Percentiles rank a stretch among this genome's conserved stretches.
phyloP scores from a whole-genome alignment of 2,888 invertebrate genomes.

The Tromatobia lineatoria region DNA sequence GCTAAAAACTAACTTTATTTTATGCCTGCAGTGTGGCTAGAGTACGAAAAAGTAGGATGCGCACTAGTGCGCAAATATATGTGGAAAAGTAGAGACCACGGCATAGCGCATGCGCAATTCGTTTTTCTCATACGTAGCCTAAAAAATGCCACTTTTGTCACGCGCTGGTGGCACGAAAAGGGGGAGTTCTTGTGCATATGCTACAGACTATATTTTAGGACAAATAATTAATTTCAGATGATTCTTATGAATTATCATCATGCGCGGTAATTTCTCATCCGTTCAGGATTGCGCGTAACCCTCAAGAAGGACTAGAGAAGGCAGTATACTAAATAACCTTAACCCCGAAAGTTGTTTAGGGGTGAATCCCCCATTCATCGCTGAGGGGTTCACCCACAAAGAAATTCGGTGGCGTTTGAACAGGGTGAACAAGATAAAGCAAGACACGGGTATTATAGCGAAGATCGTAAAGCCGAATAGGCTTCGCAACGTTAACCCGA shows the following conservation, averaged over 20 bases:
- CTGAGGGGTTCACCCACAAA: neutral
- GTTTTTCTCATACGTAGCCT: too few relatives aligned
- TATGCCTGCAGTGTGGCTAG: too few relatives aligned
- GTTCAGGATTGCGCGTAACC: neutral
- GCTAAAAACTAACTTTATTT: too few relatives aligned
- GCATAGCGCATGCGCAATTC: too few relatives aligned
- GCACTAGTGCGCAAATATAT: too few relatives aligned
- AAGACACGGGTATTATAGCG: constrained; percentile 7
- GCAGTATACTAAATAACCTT: constrained; percentile 1
- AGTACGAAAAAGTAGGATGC: too few relatives aligned
- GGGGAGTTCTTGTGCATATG: too few relatives aligned
- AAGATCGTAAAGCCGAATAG: constrained; percentile 28
- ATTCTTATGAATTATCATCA: neutral
- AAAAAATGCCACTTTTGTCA: too few relatives aligned
- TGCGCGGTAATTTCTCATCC: neutral
- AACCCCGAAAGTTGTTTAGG: neutral
- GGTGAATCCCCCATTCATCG: neutral
- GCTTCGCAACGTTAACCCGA: constrained; percentile 7
- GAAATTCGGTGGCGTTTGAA: neutral
- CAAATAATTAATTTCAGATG: neutral
- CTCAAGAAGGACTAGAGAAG: neutral
- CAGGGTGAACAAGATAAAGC: neutral
- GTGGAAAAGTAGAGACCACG: too few relatives aligned
- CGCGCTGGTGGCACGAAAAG: too few relatives aligned
- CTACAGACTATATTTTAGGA: neutral